phyloP scores from a whole-genome alignment of 2,888 invertebrate species.

The Diadegma fenestrale region DNA sequence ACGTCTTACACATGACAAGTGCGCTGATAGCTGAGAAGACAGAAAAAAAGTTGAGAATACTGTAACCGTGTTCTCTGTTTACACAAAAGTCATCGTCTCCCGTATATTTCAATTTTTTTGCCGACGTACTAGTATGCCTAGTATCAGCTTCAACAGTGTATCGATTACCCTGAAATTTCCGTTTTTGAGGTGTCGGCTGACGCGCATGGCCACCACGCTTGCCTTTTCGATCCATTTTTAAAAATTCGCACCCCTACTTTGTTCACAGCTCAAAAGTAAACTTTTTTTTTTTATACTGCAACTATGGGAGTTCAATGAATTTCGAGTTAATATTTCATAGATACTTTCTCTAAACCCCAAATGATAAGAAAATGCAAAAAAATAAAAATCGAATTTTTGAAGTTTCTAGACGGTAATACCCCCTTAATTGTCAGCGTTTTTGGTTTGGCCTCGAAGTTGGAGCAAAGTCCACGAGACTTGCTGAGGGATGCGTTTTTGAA shows the following conservation, averaged over 20 bases:
- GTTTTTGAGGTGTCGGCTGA: slow-evolving; percentile 14
- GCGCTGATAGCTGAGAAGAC: neutral
- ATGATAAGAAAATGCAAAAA: slow-evolving; percentile 14
- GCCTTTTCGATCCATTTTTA: slow-evolving; percentile 1
- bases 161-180: slow-evolving; percentile 49
- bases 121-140: slow-evolving; percentile 51
- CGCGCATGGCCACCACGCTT: slow-evolving; percentile 17
- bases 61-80: too few relatives aligned
- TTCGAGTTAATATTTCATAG: slow-evolving; percentile 16
- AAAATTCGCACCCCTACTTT: too few relatives aligned
- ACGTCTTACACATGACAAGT: too few relatives aligned
- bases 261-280: too few relatives aligned
- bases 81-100: slow-evolving; percentile 3
- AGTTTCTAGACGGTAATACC: neutral
- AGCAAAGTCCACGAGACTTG: too few relatives aligned
- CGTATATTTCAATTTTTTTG: slow-evolving; percentile 41
- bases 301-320: slow-evolving; percentile 28
- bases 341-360: slow-evolving; percentile 17
- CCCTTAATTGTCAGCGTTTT: neutral
- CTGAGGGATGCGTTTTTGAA: too few relatives aligned
- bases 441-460: too few relatives aligned
- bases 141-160: slow-evolving; percentile 41
- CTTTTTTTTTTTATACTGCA: neutral
- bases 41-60: too few relatives aligned
- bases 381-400: neutral